Evolutionary conservation across 1,140 invertebrate genomes (phyloP), one percentile per base, ranked within the genome.

Genomic region (Campoletis sonorensis): DNA sequence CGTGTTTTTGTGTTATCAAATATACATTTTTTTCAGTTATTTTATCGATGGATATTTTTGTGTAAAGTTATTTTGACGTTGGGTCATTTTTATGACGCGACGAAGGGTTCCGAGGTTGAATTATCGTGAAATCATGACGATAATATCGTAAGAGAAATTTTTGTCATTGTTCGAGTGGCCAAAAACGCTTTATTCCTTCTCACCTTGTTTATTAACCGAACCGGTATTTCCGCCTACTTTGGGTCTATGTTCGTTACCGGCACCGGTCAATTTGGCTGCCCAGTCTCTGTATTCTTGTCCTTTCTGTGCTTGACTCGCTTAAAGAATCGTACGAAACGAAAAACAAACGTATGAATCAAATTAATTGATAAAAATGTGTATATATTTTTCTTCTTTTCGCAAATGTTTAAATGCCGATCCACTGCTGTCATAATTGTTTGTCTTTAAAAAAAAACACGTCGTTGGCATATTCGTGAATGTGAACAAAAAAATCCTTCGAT

Each of bases 211-310:
- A 37, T 21, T 33, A 2, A 33, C 51, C 40, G 45, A 67, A 82
- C 76, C 80, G 49, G 67, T 67, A 71, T 75, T 83, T 81, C 79
- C 82, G 72, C 67, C 61, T 37, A 76, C 67, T 80, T 79, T 81
- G 26, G 77, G 77, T 27, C 61, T 81, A 33, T 64, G 77, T 5
- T 78, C 81, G 51, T 78, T 70, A 81, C 81, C 81, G 45, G 84
- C 81, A 45, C 84, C 84, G 37, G 84, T 83, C 40, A 84, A 82
- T 72, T 84, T 81, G 21, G 79, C 64, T 0, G 81, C 84, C 84
- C 84, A 84, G 76, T 82, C 70, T 83, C 84, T 84, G 80, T 84
- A 84, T 21, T 81, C 84, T 77, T 84, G 80, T 58, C 84, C 84
- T 77, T 79, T 81, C 77, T 82, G 37, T 23, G 81, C 64, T 81